Evolutionary conservation across 2,797 vertebrate species (phyloP), one percentile per base, ranked within the genome.

Genomic region (Merluccius polli): DNA sequence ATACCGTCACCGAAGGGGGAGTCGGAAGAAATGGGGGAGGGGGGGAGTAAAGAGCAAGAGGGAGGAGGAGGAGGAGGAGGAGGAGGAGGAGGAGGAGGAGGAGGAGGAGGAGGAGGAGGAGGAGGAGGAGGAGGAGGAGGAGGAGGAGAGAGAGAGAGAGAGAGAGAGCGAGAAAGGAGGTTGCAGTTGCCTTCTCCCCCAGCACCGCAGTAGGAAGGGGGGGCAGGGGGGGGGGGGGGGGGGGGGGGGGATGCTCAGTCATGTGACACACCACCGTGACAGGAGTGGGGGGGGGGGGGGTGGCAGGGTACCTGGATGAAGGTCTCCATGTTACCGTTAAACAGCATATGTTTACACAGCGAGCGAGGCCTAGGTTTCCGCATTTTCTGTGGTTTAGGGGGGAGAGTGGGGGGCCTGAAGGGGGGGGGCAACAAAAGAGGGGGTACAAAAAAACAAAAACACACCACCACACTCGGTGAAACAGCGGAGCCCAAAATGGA

Each of bases 301-400:
- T 18, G 44, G 48, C 18, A 79, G 84, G 94, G 94, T 99, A 99
- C 97, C 98, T 99, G 93, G 94, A 99, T 98, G 95, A 99, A 99
- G 31, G 95, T 95, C 95, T 99, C 98, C 98, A 99, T 97, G 95
- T 98, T 96, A 94, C 98, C 97, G 76, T 98, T 99, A 99, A 99
- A 99, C 94, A 99, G 95, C 91, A 96, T 98, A 98, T 97, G 96
- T 93, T 95, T 98, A 98, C 95, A 99, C 88, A 95, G 81, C 93
- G 98, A 99, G 90, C 96, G 96, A 90, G 98, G 98, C 92, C 98
- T 95, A 96, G 97, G 95, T 95, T 96, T 99, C 96, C 95, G 95
- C 94, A 97, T 95, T 99, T 98, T 99, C 97, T 98, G 98, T 96
- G 97, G 97, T 89, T 98, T 99, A 92, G 98, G 97, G 95, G 98